Conservation (phyloP, 2,888 invertebrate species). For the Drosophila seclusa region DNA sequence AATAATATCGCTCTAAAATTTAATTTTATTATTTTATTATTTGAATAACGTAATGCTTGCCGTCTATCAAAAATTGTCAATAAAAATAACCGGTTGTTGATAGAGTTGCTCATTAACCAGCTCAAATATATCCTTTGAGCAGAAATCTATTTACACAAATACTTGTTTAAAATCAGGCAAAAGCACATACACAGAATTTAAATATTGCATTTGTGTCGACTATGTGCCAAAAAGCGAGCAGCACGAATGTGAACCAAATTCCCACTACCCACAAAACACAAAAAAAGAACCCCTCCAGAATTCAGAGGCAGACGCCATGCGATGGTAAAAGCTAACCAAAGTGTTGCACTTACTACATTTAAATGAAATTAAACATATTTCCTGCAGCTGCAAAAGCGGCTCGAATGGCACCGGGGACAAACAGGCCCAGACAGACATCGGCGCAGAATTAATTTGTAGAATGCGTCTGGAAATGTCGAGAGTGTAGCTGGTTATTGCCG, state of each 20-base stretch:
- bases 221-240: conserved; percentile 25
- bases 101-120: conserved; percentile 38
- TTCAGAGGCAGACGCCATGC: conserved; percentile 14
- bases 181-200: conserved; percentile 17
- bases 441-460: conserved; percentile 75
- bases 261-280: conserved; percentile 6
- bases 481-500: not conserved
- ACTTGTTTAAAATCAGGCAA: conserved; percentile 30
- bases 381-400: conserved; percentile 68
- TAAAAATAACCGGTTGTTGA: not conserved
- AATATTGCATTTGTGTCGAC: conserved; percentile 30
- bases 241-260: conserved; percentile 35
- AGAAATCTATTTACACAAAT: conserved; percentile 27
- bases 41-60: not conserved
- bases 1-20: not conserved
- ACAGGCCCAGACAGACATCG: conserved; percentile 35
- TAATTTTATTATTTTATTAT: not conserved
- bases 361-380: conserved; percentile 79
- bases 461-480: conserved; percentile 48
- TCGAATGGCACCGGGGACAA: conserved; percentile 24
- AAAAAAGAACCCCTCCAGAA: not conserved
- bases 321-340: conserved; percentile 68
- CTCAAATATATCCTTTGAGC: conserved; percentile 49
- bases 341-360: conserved; percentile 77
- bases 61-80: not conserved